Conservation (phyloP, 1,140 invertebrate species). For the Zophobas atratus region DNA sequence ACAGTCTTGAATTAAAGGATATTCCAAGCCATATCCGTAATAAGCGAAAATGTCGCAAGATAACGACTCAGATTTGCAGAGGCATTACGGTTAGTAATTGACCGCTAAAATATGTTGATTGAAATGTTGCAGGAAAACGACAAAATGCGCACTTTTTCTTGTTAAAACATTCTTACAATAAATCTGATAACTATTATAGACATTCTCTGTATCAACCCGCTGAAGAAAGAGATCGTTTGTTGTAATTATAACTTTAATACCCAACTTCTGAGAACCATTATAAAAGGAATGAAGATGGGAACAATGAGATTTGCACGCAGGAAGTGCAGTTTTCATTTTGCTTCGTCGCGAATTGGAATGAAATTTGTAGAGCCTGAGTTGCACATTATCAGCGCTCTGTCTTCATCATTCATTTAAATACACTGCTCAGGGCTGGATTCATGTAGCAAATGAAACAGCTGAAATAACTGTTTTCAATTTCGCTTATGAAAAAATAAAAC, state of each 20-base stretch:
- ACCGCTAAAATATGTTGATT: not conserved
- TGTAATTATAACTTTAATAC: not conserved
- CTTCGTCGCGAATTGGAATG: too few species aligned
- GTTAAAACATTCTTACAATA: not conserved
- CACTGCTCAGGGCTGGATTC: too few species aligned
- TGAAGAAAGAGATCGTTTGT: not conserved
- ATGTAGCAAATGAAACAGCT: too few species aligned
- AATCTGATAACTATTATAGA: not conserved
- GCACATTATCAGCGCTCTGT: too few species aligned
- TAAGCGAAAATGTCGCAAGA: not conserved
- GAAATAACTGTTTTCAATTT: too few species aligned
- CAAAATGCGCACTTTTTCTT: not conserved
- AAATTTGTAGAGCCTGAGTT: too few species aligned
- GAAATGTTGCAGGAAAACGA: not conserved
- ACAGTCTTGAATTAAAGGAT: not conserved
- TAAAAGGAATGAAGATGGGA: too few species aligned
- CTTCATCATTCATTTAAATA: too few species aligned
- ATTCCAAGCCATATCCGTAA: not conserved
- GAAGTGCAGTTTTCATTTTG: too few species aligned
- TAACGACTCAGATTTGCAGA: not conserved
- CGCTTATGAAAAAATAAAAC: too few species aligned
- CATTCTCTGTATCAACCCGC: not conserved
- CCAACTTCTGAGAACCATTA: not conserved
- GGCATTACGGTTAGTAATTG: not conserved
- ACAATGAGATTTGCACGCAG: too few species aligned